phyloP scores from a whole-genome alignment of 2,888 invertebrate species.

The Andricus curvator region DNA sequence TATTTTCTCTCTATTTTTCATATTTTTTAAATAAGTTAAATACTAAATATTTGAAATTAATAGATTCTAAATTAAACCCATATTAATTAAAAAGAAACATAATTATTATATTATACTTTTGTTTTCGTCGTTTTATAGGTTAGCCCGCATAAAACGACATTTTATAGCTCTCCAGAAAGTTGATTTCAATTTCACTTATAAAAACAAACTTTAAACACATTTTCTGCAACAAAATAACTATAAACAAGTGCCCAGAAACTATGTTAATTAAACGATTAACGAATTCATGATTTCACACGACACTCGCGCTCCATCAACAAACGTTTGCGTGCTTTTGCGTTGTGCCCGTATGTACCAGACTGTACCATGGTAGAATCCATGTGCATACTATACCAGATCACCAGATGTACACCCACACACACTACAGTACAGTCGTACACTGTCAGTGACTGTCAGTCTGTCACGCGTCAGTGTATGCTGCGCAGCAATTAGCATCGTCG shows the following conservation, averaged over 20 bases:
- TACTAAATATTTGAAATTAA: neutral
- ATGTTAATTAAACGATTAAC: neutral
- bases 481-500: too few species aligned
- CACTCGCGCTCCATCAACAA: too few species aligned
- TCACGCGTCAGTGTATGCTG: too few species aligned
- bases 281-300: neutral
- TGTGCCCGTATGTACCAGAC: too few species aligned
- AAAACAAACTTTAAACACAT: neutral
- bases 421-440: too few species aligned
- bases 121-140: neutral
- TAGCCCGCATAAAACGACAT: neutral
- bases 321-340: too few species aligned
- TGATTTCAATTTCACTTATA: neutral
- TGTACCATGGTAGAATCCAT: too few species aligned
- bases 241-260: neutral
- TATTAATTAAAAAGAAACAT: too few species aligned
- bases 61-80: neutral
- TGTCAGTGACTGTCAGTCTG: too few species aligned
- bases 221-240: neutral
- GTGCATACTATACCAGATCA: too few species aligned
- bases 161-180: neutral
- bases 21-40: neutral
- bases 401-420: too few species aligned
- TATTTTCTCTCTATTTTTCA: neutral
- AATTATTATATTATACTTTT: neutral